These are phyloP conservation scores for Hafferia zeledoni DNA, from an alignment of 2,797 vertebrate species.

Conservation along the genomic window DNA sequence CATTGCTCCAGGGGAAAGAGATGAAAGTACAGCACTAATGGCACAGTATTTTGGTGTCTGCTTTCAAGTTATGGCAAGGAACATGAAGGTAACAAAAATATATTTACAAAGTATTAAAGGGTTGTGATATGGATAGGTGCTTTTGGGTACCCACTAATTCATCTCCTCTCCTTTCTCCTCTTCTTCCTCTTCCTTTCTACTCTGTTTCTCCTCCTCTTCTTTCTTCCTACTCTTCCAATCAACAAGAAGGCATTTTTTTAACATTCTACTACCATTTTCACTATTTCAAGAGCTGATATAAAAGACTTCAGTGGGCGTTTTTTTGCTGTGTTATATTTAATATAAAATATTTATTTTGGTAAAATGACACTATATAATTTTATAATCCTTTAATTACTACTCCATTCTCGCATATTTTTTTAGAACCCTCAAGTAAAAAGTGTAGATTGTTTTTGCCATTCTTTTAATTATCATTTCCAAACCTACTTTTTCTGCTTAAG, in stretches of 20 bases:
- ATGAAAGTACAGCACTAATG: neutral
- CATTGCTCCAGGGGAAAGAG: neutral
- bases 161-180: neutral
- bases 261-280: neutral
- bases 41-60: neutral
- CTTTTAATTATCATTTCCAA: neutral
- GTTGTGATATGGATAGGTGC: neutral
- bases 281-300: neutral
- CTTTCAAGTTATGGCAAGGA: neutral
- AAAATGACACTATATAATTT: neutral
- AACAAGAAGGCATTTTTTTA: neutral
- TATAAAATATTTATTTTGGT: neutral
- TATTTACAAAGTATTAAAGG: neutral
- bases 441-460: neutral
- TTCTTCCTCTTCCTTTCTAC: neutral
- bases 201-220: neutral
- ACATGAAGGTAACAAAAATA: neutral
- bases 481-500: neutral
- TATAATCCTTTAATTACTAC: neutral
- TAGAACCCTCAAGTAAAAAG: neutral
- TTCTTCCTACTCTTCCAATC: neutral
- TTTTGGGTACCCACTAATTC: neutral
- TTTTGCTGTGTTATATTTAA: neutral
- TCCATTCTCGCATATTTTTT: neutral
- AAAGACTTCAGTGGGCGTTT: rapidly evolving